Evolutionary conservation across 2,888 invertebrate genomes (phyloP).

Genomic region (Tholera decimalis): DNA sequence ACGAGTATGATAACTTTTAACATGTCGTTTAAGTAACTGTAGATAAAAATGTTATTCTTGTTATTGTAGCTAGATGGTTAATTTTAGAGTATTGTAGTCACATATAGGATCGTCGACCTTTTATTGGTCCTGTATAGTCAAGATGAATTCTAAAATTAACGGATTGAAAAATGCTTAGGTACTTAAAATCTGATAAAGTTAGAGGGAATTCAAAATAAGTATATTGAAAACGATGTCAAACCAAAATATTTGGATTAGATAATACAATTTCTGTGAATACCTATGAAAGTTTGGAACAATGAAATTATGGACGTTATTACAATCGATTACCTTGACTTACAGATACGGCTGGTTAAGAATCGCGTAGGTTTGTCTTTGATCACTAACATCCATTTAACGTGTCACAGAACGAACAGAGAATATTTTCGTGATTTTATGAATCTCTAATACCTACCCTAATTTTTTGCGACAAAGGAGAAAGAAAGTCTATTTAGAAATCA

Average conservation of each 20-base stretch:
- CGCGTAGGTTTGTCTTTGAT: slow-evolving; percentile 15
- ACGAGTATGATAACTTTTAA: slow-evolving; percentile 58
- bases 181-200: too few relatives aligned
- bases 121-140: neutral
- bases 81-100: neutral
- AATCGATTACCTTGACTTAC: slow-evolving; percentile 26
- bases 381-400: slow-evolving; percentile 11
- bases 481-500: neutral
- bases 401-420: slow-evolving; percentile 7
- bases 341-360: neutral
- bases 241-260: neutral
- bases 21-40: slow-evolving; percentile 33
- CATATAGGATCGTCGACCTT: neutral
- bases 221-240: too few relatives aligned
- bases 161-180: neutral
- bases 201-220: neutral
- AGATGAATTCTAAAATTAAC: slow-evolving; percentile 7
- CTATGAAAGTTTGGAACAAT: neutral
- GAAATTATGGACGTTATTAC: slow-evolving; percentile 32
- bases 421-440: neutral
- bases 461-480: neutral
- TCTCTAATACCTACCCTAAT: neutral
- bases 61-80: neutral
- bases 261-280: neutral
- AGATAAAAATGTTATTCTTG: slow-evolving; percentile 6